phyloP scores from a whole-genome alignment of 2,113 vertebrate genomes.

The Astur gentilis region DNA sequence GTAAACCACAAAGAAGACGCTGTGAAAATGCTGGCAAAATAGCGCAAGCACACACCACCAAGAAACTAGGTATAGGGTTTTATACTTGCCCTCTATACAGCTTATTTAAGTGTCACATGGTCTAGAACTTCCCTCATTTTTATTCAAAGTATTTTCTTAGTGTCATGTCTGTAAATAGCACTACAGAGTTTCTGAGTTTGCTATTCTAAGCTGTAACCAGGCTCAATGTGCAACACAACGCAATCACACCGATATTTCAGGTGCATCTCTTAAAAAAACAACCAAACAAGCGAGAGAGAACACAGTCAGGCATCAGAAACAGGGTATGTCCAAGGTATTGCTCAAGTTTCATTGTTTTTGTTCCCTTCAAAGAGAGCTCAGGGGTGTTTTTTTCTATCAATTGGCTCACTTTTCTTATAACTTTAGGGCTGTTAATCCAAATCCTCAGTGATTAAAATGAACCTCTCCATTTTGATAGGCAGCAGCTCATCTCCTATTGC shows the following conservation, averaged over 20 bases:
- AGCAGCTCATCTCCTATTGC: not conserved
- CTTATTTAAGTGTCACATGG: not conserved
- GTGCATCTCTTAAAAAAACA: not conserved
- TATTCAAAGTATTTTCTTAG: not conserved
- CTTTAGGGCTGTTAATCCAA: not conserved
- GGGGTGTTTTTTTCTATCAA: not conserved
- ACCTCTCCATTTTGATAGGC: not conserved
- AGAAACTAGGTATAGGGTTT: not conserved
- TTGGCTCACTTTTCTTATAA: not conserved
- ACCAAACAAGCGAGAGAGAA: not conserved
- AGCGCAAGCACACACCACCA: rapidly evolving
- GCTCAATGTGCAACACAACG: not conserved
- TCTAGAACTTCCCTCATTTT: not conserved
- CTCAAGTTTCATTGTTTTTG: not conserved
- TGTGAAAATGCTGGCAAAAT: not conserved
- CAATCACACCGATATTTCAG: rapidly evolving
- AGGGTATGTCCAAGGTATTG: not conserved
- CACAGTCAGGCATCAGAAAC: not conserved
- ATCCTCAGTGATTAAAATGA: not conserved
- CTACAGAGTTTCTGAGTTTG: not conserved
- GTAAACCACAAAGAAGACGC: not conserved
- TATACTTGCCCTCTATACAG: not conserved
- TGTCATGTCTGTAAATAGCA: not conserved
- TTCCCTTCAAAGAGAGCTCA: not conserved
- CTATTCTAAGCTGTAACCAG: not conserved